Conservation (phyloP, 2,113 vertebrate species). For the Eulemur rufifrons region DNA sequence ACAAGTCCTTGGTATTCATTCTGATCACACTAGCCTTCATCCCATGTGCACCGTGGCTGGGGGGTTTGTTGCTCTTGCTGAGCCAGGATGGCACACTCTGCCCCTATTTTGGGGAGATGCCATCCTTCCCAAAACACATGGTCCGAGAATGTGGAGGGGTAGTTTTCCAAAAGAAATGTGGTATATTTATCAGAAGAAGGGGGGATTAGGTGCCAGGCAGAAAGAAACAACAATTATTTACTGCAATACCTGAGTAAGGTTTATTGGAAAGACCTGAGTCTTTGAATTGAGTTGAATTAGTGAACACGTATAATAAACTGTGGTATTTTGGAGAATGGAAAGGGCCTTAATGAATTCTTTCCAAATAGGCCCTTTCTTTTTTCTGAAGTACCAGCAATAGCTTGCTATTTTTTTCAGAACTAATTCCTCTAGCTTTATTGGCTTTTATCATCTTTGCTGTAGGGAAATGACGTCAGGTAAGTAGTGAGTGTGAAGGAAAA, state of each 20-base stretch:
- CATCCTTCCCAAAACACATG: background rate
- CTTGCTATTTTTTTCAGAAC: background rate
- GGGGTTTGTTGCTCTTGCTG: background rate
- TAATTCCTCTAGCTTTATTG: slow-evolving; percentile 6
- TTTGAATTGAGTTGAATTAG: background rate
- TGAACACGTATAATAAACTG: background rate
- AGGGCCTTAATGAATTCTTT: background rate
- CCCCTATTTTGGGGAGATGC: background rate
- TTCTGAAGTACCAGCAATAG: background rate
- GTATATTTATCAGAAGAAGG: slow-evolving; percentile 5
- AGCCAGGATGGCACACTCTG: background rate
- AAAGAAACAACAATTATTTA: background rate
- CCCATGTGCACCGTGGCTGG: background rate
- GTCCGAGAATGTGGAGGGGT: background rate
- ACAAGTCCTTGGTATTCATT: background rate
- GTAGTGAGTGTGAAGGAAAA: slow-evolving; percentile 49
- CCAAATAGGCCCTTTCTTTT: background rate
- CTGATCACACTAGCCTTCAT: background rate
- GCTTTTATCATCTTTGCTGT: background rate
- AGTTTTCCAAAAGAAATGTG: background rate
- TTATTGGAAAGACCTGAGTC: background rate
- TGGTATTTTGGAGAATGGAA: slow-evolving; percentile 34
- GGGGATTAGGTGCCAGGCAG: background rate
- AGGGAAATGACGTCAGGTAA: slow-evolving; percentile 41
- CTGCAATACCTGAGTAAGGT: background rate